phyloP scores from a whole-genome alignment of 2,797 vertebrate species.

The Erpetoichthys calabaricus region DNA sequence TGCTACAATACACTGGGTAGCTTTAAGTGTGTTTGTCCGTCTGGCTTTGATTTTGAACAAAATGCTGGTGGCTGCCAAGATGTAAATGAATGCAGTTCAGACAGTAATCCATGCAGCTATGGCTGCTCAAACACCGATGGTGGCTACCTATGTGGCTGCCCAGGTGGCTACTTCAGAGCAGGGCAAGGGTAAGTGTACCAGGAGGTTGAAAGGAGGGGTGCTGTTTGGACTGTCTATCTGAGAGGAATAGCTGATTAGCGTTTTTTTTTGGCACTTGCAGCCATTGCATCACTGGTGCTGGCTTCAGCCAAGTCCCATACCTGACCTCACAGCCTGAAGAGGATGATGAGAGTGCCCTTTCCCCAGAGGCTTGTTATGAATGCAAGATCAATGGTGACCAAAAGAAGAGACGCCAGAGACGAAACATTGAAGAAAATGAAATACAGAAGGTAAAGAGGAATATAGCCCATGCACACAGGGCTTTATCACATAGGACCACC shows the following conservation, averaged over 20 bases:
- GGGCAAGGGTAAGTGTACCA: conserved; percentile 70
- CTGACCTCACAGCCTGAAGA: conserved; percentile 30
- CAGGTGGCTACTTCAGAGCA: conserved; percentile 71
- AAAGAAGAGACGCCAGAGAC: conserved; percentile 57
- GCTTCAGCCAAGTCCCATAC: conserved; percentile 42
- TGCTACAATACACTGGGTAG: conserved; percentile 72
- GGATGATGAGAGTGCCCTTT: conserved; percentile 62
- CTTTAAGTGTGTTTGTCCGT: conserved; percentile 63
- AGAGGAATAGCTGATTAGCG: neutral
- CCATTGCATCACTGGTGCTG: conserved; percentile 60
- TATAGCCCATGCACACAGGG: neutral
- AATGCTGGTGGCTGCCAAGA: conserved; percentile 56
- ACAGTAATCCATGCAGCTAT: conserved; percentile 55
- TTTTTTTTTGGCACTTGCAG: conserved; percentile 45
- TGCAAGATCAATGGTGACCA: conserved; percentile 79
- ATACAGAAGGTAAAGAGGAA: conserved; percentile 36
- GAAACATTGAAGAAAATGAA: conserved; percentile 42
- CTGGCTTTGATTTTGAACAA: conserved; percentile 61
- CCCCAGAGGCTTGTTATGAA: conserved; percentile 78
- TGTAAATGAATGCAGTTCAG: conserved; percentile 51
- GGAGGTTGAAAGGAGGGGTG: too few species aligned
- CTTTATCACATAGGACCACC: neutral
- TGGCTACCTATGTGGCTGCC: conserved; percentile 65
- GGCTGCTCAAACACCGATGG: conserved; percentile 69
- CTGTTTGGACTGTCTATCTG: neutral